phyloP scores from a whole-genome alignment of 2,888 invertebrate species.

The Andrena chrysosceles region DNA sequence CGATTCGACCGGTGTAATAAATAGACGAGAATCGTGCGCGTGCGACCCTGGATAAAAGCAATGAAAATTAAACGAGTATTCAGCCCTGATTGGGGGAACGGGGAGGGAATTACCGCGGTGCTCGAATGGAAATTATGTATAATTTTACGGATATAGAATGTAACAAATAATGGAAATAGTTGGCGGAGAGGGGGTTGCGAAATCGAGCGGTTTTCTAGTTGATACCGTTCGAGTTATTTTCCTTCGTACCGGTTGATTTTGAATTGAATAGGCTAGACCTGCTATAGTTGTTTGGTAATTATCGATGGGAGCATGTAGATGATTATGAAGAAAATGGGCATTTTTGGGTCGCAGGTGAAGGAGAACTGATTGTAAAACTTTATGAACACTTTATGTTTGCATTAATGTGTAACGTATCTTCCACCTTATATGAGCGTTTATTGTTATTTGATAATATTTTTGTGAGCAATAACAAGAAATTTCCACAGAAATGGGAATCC shows the following conservation, averaged over 20 bases:
- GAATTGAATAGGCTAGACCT: not conserved
- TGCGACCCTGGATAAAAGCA: not conserved
- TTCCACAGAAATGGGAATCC: too few species aligned
- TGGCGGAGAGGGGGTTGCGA: not conserved
- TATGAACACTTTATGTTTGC: too few species aligned
- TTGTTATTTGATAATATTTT: too few species aligned
- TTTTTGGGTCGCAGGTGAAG: too few species aligned
- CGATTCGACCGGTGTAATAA: constrained; percentile 12
- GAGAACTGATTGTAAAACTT: too few species aligned
- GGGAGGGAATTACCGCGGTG: not conserved
- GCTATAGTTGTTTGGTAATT: not conserved
- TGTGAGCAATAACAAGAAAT: too few species aligned
- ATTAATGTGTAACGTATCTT: too few species aligned
- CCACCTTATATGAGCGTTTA: too few species aligned
- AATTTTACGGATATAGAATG: not conserved
- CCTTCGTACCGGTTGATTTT: not conserved
- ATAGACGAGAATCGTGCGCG: constrained; percentile 6
- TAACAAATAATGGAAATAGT: not conserved
- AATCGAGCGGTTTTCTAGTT: not conserved
- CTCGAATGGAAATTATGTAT: not conserved
- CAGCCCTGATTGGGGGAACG: not conserved
- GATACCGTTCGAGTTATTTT: not conserved
- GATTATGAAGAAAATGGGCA: not conserved
- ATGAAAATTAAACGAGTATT: constrained; percentile 1
- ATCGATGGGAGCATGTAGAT: not conserved